Evolutionary conservation across 2,797 vertebrate genomes (phyloP).

Genomic region (Kryptolebias ocellatus): DNA sequence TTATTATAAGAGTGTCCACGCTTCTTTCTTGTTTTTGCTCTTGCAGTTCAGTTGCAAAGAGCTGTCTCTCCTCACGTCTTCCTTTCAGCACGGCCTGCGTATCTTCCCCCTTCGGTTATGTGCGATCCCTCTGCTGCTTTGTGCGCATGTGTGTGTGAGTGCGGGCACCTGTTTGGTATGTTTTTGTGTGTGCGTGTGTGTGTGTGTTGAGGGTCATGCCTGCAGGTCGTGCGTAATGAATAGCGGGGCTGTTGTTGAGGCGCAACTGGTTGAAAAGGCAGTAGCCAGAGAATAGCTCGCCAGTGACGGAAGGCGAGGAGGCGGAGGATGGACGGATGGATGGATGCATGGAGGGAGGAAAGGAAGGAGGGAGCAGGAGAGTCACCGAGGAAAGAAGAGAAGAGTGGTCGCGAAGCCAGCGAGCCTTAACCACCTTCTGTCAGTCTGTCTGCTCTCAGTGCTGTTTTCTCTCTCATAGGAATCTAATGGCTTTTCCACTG

Average conservation of each 20-base stretch:
- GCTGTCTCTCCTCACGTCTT: slow-evolving; percentile 38
- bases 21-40: slow-evolving; percentile 25
- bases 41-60: slow-evolving; percentile 37
- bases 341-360: slow-evolving; percentile 29
- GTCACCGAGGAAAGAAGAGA: slow-evolving; percentile 64
- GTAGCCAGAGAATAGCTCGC: slow-evolving; percentile 63
- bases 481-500: slow-evolving; percentile 82
- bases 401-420: slow-evolving; percentile 70
- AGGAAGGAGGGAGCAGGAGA: slow-evolving; percentile 50
- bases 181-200: slow-evolving; percentile 8
- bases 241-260: slow-evolving; percentile 70
- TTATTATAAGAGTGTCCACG: slow-evolving; percentile 33
- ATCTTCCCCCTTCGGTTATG: slow-evolving; percentile 28
- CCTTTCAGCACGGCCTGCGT: slow-evolving; percentile 21
- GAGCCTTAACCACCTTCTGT: slow-evolving; percentile 80
- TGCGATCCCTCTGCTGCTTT: slow-evolving; percentile 53
- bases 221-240: slow-evolving; percentile 76
- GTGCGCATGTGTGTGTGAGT: slow-evolving; percentile 25
- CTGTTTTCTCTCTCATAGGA: slow-evolving; percentile 76
- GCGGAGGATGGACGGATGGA: slow-evolving; percentile 31
- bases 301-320: slow-evolving; percentile 57
- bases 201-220: slow-evolving; percentile 71
- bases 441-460: slow-evolving; percentile 72
- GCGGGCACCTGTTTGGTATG: slow-evolving; percentile 73
- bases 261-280: slow-evolving; percentile 63